Base-by-base conservation (phyloP, 2,888 invertebrate genomes). In the Netelia melanura region DNA sequence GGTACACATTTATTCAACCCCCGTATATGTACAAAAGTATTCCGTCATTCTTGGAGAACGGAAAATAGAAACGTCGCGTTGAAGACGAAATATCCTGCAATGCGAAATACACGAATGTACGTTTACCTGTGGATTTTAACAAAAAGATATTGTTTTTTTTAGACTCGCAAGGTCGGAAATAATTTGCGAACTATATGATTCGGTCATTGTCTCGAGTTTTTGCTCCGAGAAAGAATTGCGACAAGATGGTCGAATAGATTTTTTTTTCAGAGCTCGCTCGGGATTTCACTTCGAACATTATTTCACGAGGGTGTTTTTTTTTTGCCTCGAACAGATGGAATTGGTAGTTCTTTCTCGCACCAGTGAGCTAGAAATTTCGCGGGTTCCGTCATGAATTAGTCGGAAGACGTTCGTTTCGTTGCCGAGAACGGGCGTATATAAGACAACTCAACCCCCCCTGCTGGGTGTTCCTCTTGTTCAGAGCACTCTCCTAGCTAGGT, bases 1-100 rank as follows among this genome's bases (percentile, higher is more conserved):
- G 43, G 14, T 74, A 21, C 23, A 72, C 78, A 89, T 90, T 89
- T 89, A 90, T 89, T 90, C 68, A 56, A 58, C 56, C 67, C 38
- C 48, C 68, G 38, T 38, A 38, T 21, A 23, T 58, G 25, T 65
- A 65, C 52, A 70, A 67, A 48, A 62, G 80, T 68, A 77, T 85
- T 74, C 71, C 76, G 25, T 83, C 80, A 83, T 64, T 72, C 56
- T 3, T 43, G n/a, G 23, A 56, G 44, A 56, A 75, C n/a, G 64
- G 8, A 70, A 75, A 65, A 79, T 70, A 64, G n/a, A 56, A 65
- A 65, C 38, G 61, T 65, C 21, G 11, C 14, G 21, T 72, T n/a
- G 30, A 14, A 65, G 14, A 38, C n/a, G 43, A 71, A 64, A 44
- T 64, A 58, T 43, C 52, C 11, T 17, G 21, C 48, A 14, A 48